Percentiles rank a stretch among this genome's conserved stretches.
phyloP scores from a whole-genome alignment of 2,113 vertebrate genomes.

The Myiozetetes cayanensis region DNA sequence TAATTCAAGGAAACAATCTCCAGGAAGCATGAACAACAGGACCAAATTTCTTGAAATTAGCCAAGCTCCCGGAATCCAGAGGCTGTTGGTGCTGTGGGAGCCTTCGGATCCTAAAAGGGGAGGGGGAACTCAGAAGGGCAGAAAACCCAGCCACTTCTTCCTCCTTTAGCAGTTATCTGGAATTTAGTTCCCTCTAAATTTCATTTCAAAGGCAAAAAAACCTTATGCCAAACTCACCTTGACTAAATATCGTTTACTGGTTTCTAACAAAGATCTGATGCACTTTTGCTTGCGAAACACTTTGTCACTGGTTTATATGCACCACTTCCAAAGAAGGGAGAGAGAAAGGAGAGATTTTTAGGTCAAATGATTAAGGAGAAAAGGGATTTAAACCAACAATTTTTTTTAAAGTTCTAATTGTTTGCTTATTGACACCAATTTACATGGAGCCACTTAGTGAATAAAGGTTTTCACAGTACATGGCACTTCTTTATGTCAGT shows the following conservation, averaged over 20 bases:
- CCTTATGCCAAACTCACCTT: not conserved
- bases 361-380: slow-evolving; percentile 54
- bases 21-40: slow-evolving; percentile 27
- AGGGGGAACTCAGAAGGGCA: not conserved
- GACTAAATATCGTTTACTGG: not conserved
- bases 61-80: not conserved
- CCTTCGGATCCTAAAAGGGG: not conserved
- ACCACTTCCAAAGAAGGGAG: slow-evolving; percentile 11
- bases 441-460: slow-evolving; percentile 70
- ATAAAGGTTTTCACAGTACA: slow-evolving; percentile 59
- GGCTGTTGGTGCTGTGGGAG: not conserved
- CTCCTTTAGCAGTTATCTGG: not conserved
- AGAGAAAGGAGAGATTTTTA: slow-evolving; percentile 50
- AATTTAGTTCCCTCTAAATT: not conserved
- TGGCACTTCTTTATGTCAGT: slow-evolving; percentile 66
- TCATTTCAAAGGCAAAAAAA: not conserved
- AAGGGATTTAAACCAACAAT: slow-evolving; percentile 55
- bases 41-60: slow-evolving; percentile 10
- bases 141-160: not conserved
- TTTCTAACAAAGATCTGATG: not conserved
- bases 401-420: slow-evolving; percentile 70
- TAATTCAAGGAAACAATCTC: slow-evolving; percentile 49
- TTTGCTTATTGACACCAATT: slow-evolving; percentile 74
- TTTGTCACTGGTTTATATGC: not conserved
- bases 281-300: slow-evolving; percentile 22